A percentile compares a stretch with the other conserved stretches of the same genome.
Conservation (phyloP, 2,888 invertebrate genomes). For the Tyria jacobaeae region DNA sequence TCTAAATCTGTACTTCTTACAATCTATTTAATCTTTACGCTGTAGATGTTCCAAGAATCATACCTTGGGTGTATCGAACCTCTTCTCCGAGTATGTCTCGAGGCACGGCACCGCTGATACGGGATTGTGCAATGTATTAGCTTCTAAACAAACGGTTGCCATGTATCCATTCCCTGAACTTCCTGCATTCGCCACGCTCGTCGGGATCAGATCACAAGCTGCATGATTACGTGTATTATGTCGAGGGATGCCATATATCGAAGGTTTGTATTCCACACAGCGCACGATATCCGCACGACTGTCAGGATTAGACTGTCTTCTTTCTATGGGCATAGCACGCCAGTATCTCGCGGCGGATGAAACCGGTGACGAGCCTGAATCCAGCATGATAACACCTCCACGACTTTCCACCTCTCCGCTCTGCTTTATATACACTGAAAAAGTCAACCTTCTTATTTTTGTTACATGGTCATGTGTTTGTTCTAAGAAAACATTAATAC, state of each 20-base stretch:
- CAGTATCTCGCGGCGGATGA: conserved; percentile 75
- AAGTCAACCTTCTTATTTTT: not conserved
- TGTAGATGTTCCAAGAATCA: not conserved
- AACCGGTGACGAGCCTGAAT: conserved; percentile 70
- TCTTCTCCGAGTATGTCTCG: conserved; percentile 68
- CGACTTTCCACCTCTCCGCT: conserved; percentile 89
- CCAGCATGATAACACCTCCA: conserved; percentile 76
- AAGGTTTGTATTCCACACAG: conserved; percentile 78
- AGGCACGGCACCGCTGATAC: conserved; percentile 41
- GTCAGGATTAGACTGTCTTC: conserved; percentile 72
- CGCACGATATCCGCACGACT: conserved; percentile 81
- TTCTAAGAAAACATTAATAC: not conserved
- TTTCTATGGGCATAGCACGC: conserved; percentile 72
- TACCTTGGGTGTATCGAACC: conserved; percentile 66
- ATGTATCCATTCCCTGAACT: conserved; percentile 48
- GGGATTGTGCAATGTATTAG: conserved; percentile 73
- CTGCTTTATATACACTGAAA: conserved; percentile 86
- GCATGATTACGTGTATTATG: conserved; percentile 62
- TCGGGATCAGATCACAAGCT: conserved; percentile 76
- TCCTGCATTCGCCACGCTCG: conserved; percentile 50
- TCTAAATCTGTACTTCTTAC: not conserved
- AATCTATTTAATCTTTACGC: not conserved
- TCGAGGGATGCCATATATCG: conserved; percentile 62
- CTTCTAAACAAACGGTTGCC: conserved; percentile 86
- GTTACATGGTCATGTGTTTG: not conserved